phyloP scores from a whole-genome alignment of 2,888 invertebrate species.

The Bimastos eiseni region DNA sequence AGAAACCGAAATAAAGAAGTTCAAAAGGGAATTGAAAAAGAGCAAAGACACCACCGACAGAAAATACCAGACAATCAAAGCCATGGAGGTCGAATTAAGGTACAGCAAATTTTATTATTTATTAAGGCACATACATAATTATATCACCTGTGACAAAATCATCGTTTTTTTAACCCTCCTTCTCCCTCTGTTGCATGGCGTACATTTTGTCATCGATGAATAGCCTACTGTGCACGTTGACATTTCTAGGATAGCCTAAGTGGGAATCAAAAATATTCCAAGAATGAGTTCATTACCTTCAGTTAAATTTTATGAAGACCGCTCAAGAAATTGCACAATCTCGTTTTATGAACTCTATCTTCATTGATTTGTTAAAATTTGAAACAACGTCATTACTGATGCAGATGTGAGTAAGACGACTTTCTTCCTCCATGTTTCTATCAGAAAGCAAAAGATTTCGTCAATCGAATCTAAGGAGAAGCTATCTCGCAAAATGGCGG shows the following conservation, averaged over 20 bases:
- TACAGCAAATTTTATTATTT: background rate
- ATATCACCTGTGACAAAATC: no score
- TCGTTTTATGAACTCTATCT: background rate
- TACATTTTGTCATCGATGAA: no score
- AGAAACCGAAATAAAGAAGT: slow-evolving; percentile 17
- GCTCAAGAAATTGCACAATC: background rate
- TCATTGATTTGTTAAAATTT: background rate
- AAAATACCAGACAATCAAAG: background rate
- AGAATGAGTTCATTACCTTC: background rate
- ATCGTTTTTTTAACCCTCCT: no score
- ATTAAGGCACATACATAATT: no score
- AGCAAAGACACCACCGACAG: background rate
- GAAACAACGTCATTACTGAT: background rate
- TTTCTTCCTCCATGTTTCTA: background rate
- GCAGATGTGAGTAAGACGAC: background rate
- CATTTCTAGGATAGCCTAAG: no score
- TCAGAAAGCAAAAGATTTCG: background rate
- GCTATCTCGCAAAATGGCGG: background rate
- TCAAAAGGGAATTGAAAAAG: background rate
- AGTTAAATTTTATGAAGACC: background rate
- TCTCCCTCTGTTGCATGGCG: no score
- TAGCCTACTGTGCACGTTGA: no score
- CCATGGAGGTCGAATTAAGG: background rate
- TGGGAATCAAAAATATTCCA: no score
- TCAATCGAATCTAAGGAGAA: background rate